phyloP scores from a whole-genome alignment of 2,113 vertebrate genomes.

The Crocuta crocuta region DNA sequence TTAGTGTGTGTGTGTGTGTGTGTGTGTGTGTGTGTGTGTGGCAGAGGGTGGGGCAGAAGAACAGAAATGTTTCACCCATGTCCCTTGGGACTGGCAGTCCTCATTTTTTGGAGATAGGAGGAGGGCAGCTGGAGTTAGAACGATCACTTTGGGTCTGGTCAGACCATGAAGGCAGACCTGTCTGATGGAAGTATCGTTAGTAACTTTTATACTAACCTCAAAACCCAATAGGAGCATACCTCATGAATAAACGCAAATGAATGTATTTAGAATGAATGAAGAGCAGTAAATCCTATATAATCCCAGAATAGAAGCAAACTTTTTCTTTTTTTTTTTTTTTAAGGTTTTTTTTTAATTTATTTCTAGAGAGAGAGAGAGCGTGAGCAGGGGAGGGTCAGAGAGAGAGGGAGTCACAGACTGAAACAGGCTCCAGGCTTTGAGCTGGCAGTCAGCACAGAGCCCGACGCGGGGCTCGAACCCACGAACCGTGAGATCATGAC shows the following conservation, averaged over 20 bases:
- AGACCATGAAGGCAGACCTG: neutral
- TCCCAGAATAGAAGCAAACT: neutral
- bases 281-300: neutral
- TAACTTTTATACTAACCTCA: neutral
- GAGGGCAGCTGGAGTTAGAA: neutral
- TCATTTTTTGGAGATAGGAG: neutral
- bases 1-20: neutral
- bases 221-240: neutral
- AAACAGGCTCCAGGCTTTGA: no score
- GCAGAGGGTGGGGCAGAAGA: neutral
- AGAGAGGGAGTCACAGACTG: no score
- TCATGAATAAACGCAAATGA: neutral
- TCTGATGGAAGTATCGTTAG: neutral
- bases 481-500: no score
- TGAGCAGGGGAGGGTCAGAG: no score
- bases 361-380: no score
- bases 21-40: neutral
- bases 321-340: no score
- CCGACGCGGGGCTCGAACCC: no score
- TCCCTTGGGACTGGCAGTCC: neutral
- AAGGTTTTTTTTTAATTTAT: no score
- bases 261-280: conserved; percentile 9
- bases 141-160: neutral
- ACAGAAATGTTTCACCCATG: neutral
- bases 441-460: no score